Conservation (phyloP, 2,888 invertebrate genomes). For the Zygaena filipendulae region DNA sequence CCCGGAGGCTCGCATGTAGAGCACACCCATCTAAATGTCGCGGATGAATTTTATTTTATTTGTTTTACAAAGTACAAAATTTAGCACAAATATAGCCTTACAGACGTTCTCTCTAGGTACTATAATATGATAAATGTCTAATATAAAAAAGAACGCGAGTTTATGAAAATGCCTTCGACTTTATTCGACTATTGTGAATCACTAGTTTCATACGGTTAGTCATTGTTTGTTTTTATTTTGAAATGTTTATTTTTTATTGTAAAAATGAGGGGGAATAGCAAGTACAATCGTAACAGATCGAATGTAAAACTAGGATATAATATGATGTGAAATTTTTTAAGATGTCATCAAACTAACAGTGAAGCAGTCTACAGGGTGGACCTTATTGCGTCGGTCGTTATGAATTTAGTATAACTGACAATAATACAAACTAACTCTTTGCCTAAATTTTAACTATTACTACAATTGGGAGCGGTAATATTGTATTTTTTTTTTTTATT, state of each 20-base stretch:
- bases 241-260: no score
- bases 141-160: slow-evolving; percentile 16
- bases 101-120: slow-evolving; percentile 8
- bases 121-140: slow-evolving; percentile 10
- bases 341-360: no score
- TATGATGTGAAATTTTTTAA: no score
- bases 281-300: no score
- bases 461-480: slow-evolving; percentile 19
- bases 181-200: slow-evolving; percentile 22
- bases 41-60: no score
- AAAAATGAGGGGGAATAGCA: no score
- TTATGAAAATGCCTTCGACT: slow-evolving; percentile 26
- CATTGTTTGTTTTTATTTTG: slow-evolving; percentile 16
- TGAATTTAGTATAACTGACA: slow-evolving; percentile 60
- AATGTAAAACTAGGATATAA: no score
- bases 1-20: no score
- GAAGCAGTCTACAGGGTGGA: slow-evolving; percentile 16
- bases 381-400: slow-evolving; percentile 32
- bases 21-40: no score
- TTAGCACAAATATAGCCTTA: slow-evolving; percentile 36
- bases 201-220: slow-evolving; percentile 21
- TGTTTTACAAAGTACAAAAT: slow-evolving; percentile 27
- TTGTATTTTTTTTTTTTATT: slow-evolving; percentile 1
- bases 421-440: slow-evolving; percentile 49
- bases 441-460: slow-evolving; percentile 24